A percentile compares a stretch with the other conserved stretches of the same genome.
phyloP scores from a whole-genome alignment of 2,113 vertebrate species.

The Sigmodon hispidus region DNA sequence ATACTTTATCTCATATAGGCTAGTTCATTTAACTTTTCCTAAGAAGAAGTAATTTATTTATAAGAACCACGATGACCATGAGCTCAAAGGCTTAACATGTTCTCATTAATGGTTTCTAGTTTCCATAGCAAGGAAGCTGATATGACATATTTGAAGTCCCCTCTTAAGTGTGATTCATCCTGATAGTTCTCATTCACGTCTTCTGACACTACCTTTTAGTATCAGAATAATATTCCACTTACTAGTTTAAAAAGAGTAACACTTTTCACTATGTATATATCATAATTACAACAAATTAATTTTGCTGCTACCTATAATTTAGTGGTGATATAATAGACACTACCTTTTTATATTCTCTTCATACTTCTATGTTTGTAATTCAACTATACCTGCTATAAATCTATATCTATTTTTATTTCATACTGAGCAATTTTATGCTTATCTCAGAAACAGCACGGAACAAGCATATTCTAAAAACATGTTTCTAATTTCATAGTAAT shows the following conservation, averaged over 20 bases:
- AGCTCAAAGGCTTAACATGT: background rate
- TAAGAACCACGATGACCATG: background rate
- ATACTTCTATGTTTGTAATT: background rate
- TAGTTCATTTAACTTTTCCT: background rate
- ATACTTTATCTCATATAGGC: background rate
- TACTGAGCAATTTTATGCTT: background rate
- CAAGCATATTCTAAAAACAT: background rate
- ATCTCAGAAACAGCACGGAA: background rate
- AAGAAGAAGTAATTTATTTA: background rate
- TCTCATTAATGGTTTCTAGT: too few relatives aligned
- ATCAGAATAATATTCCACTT: background rate
- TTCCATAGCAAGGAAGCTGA: background rate
- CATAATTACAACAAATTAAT: background rate
- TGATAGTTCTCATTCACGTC: background rate
- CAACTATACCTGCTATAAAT: background rate
- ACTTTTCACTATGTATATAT: background rate
- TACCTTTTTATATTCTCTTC: background rate
- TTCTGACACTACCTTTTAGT: rapidly evolving
- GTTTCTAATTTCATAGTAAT: background rate
- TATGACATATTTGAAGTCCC: too few relatives aligned
- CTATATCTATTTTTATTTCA: background rate
- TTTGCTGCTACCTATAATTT: background rate
- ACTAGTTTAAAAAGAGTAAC: background rate
- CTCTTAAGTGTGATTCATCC: background rate
- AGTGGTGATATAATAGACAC: background rate